These are phyloP conservation scores for Garrulus glandarius DNA, from an alignment of 2,797 vertebrate species.

Conservation along the genomic window DNA sequence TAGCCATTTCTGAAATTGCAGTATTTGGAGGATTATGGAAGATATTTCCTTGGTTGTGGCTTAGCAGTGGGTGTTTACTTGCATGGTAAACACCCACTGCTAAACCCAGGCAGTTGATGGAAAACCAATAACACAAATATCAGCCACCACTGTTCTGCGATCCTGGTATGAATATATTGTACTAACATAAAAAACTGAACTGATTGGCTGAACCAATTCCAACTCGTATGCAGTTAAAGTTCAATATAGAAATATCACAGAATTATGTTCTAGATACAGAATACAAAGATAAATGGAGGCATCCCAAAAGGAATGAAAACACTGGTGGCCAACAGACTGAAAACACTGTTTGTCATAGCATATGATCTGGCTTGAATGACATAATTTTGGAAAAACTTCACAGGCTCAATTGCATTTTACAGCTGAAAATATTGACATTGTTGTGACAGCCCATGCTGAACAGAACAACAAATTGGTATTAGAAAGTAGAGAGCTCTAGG, in stretches of 20 bases:
- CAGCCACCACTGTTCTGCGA: background rate
- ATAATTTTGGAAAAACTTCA: conserved; percentile 24
- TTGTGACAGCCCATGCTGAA: conserved; percentile 27
- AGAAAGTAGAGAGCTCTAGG: background rate
- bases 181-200: background rate
- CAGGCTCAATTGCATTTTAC: background rate
- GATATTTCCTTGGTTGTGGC: background rate
- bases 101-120: background rate
- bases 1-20: background rate
- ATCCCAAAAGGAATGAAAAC: background rate
- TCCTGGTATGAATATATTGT: background rate
- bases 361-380: background rate
- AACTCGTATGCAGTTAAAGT: background rate
- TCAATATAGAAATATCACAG: background rate
- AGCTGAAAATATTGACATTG: conserved; percentile 5
- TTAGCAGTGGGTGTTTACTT: background rate
- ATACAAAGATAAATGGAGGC: background rate
- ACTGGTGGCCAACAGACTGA: background rate
- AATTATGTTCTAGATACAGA: background rate
- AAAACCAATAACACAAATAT: background rate
- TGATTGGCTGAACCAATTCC: background rate
- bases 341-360: background rate
- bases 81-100: background rate
- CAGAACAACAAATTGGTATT: conserved; percentile 10
- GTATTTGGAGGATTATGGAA: background rate